A percentile compares a stretch with the other conserved stretches of the same genome.
Conservation (phyloP, 2,113 vertebrate species). For the Labeo rohita region DNA sequence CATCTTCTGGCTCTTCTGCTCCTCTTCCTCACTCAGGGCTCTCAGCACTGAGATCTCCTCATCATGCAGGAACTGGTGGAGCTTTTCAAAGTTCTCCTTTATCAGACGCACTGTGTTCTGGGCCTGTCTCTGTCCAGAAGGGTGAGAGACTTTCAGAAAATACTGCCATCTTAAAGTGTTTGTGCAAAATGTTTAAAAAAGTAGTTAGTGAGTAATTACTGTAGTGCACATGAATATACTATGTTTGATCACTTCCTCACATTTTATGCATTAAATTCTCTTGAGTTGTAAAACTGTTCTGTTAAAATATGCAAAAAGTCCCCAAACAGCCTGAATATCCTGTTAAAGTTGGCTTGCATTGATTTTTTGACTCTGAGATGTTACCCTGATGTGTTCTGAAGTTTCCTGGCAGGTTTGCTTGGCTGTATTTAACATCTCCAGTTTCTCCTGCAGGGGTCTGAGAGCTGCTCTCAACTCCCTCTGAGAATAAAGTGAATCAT, state of each 20-base stretch:
- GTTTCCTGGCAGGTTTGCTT: constrained; percentile 59
- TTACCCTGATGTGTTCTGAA: constrained; percentile 65
- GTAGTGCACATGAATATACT: not conserved
- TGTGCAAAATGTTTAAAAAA: not conserved
- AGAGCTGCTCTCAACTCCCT: constrained; percentile 54
- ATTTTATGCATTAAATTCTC: not conserved
- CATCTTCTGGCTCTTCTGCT: constrained; percentile 61
- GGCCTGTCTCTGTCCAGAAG: constrained; percentile 57
- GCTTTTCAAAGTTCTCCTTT: constrained; percentile 66
- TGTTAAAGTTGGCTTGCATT: not conserved
- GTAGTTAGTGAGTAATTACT: not conserved
- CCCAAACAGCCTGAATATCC: not conserved
- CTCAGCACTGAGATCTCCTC: constrained; percentile 58
- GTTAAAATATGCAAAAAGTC: constrained; percentile 4
- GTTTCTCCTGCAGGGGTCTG: constrained; percentile 57
- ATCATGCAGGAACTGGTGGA: constrained; percentile 65
- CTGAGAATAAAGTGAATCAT: constrained; percentile 44
- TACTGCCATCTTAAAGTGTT: not conserved
- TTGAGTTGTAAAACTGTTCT: not conserved
- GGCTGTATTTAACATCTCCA: constrained; percentile 55
- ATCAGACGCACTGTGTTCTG: constrained; percentile 53
- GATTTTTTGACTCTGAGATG: not conserved
- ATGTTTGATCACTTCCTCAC: not conserved
- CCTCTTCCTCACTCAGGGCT: constrained; percentile 63
- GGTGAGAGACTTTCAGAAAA: not conserved